phyloP scores from a whole-genome alignment of 2,888 invertebrate species.

The Pseudeuparius sepicola region DNA sequence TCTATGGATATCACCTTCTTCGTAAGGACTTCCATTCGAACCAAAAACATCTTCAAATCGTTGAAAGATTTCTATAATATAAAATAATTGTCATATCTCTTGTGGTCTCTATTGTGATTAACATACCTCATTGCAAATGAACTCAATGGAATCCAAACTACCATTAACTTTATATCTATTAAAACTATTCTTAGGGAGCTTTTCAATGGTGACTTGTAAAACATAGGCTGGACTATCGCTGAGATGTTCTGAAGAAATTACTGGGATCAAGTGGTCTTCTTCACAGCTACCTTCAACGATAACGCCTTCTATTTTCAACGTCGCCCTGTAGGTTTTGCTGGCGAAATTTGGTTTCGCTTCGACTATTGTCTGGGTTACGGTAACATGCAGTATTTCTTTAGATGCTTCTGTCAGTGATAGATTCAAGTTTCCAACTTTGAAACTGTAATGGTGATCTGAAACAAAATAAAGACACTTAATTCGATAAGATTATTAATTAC shows the following conservation, averaged over 20 bases:
- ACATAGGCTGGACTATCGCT: constrained; percentile 57
- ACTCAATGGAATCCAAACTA: constrained; percentile 62
- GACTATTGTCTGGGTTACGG: constrained; percentile 55
- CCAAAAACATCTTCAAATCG: too few relatives aligned
- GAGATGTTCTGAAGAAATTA: constrained; percentile 53
- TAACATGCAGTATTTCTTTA: constrained; percentile 61
- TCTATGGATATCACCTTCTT: too few relatives aligned
- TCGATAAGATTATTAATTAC: too few relatives aligned
- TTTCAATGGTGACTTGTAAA: constrained; percentile 64
- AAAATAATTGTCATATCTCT: not conserved
- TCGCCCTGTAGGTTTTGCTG: constrained; percentile 27
- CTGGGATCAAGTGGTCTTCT: constrained; percentile 61
- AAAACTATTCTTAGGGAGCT: constrained; percentile 53
- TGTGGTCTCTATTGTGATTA: too few relatives aligned
- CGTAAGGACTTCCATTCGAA: too few relatives aligned
- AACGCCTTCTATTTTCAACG: constrained; percentile 55
- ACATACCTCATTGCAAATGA: constrained; percentile 66
- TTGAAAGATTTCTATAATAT: constrained; percentile 1
- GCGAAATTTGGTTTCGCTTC: constrained; percentile 31
- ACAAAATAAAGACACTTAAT: too few relatives aligned
- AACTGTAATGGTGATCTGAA: constrained; percentile 64
- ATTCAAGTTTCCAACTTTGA: constrained; percentile 64
- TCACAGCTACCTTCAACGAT: constrained; percentile 63
- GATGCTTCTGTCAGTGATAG: constrained; percentile 56
- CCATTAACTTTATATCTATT: constrained; percentile 54